A percentile compares a stretch with the other conserved stretches of the same genome.
phyloP scores from a whole-genome alignment of 2,888 invertebrate genomes.

The Diaperis boleti region DNA sequence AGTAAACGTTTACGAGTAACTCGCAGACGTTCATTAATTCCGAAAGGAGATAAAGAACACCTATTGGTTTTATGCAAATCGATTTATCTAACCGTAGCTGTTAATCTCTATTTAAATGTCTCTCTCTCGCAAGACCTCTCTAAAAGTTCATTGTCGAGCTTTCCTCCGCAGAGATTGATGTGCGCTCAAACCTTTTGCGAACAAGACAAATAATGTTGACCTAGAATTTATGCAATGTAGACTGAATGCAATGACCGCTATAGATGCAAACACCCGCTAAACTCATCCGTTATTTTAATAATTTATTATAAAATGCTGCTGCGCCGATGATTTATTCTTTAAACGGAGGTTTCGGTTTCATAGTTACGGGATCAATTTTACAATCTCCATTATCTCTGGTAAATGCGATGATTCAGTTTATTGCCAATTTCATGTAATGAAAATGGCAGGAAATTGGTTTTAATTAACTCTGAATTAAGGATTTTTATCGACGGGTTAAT shows the following conservation, averaged over 20 bases:
- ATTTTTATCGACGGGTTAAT: constrained; percentile 10
- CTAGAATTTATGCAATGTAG: constrained; percentile 39
- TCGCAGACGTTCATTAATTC: neutral
- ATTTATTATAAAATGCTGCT: neutral
- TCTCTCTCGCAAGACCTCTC: neutral
- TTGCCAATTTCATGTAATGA: constrained; percentile 19
- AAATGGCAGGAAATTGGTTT: constrained; percentile 25
- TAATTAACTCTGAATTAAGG: constrained; percentile 9
- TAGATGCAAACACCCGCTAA: constrained; percentile 35
- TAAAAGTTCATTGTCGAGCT: constrained; percentile 13
- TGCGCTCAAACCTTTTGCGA: constrained; percentile 16
- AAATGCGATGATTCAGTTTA: constrained; percentile 22
- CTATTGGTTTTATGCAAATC: neutral
- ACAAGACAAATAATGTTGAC: constrained; percentile 36
- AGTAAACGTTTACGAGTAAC: neutral
- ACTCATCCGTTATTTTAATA: constrained; percentile 31
- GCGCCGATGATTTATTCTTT: neutral
- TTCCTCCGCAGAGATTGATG: constrained; percentile 10
- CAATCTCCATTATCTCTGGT: neutral
- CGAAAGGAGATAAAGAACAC: neutral
- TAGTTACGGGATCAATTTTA: constrained; percentile 1
- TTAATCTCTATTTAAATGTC: neutral
- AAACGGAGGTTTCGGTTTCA: neutral
- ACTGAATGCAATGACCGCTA: constrained; percentile 43
- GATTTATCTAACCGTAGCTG: neutral